Evolutionary conservation across 2,888 invertebrate genomes (phyloP), one percentile per base, ranked within the genome.

Genomic region (Poecilus cupreus): DNA sequence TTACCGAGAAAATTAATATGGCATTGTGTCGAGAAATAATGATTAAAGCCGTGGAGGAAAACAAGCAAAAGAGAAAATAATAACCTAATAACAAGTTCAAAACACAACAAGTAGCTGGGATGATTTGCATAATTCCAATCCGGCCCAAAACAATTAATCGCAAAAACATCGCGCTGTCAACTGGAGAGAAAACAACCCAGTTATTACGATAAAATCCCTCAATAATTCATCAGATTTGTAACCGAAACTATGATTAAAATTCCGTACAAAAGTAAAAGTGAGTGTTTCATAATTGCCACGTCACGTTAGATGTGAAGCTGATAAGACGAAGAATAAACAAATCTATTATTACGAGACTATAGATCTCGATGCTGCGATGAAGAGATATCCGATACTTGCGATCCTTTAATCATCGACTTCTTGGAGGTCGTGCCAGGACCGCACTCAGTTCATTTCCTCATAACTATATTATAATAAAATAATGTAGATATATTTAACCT

Each of bases 341-440:
- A 72, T 72, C 72, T 72, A 72, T 72, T 72, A 72, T 72, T 72
- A 72, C 46, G 46, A 46, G 72, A 24, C 57, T 22, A 46, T 72
- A 72, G 72, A 46, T 72, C 46, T 72, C 26, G 32, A 32, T 32
- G 4, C 6, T 0, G 32, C 26, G 32, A 32, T 32, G 4, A 8
- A 1, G 32, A 32, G 22, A 32, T 18, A 60, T 60, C 46, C 18
- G 70, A 39, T 70, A 18, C 39, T 70, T 43, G 70, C 39, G 60
- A 43, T 70, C 39, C 72, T 49, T 72, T 72, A 72, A 72, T 72
- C 72, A 72, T 72, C 72, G 72, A 49, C 72, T 72, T 46, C 72
- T 68, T 68, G 64, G 64, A 68, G 64, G 64, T 68, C 49, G 72
- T 13, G 16, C n/a, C n/a, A n/a, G n/a, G n/a, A n/a, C n/a, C n/a